Base-by-base conservation (phyloP, 1,140 invertebrate genomes). In the Bombyx mori region DNA sequence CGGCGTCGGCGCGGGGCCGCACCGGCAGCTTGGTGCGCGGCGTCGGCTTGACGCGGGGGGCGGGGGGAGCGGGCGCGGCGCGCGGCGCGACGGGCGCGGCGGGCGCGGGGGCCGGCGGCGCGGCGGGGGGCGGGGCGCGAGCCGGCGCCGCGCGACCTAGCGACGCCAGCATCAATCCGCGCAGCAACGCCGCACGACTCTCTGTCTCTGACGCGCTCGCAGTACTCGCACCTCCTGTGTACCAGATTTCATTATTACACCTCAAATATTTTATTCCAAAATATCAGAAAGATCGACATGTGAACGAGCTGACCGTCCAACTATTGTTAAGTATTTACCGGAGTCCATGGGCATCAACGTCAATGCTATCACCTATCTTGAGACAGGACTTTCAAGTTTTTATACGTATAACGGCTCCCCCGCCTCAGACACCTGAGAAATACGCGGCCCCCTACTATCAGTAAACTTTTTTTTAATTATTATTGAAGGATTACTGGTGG, bases 161-260 rank as follows among this genome's bases (percentile, higher is more conserved):
- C 47, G 82, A 86, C 71, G 76, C 76, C 50, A 82, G 81, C 69
- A 81, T 68, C 50, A 82, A 75, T 10, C 75, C 78, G 56, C 79
- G 77, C 45, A 82, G 68, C 48, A 82, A 71, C 54, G 79, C 79
- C 58, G 77, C 73, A 58, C 79, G 82, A 35, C 62, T 75, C 65
- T 72, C 73, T n/a, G 75, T 69, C 62, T 84, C 79, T 47, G 64
- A 63, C 8, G 58, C 58, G 42, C 56, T 61, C 52, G 57, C 50
- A 55, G 66, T 55, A 22, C 64, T 63, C 42, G 61, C 64, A 8
- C 62, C 64, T 10, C 70, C 75, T 81, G 61, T n/a, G 44, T 4
- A 35, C 6, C n/a, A 55, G 45, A 7, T 6, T 5, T 35, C 26
- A 35, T 35, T 3, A 5, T 35, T 35, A 35, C 26, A 35, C 26